These are phyloP conservation scores for Cryptophagus acutangulus DNA, from an alignment of 2,888 invertebrate species.

Conservation along the genomic window DNA sequence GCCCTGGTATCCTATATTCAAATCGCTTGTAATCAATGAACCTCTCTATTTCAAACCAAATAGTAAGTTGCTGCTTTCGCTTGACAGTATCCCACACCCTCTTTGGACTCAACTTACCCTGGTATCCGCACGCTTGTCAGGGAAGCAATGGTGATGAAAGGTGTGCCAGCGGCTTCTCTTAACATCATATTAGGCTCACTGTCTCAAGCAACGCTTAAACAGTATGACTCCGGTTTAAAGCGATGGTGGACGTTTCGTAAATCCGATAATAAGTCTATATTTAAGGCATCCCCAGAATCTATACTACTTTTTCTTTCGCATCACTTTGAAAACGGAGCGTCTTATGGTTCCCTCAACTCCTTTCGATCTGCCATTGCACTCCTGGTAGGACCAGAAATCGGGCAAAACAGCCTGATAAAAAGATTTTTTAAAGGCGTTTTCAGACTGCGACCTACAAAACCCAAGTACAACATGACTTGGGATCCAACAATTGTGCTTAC, in stretches of 20 bases:
- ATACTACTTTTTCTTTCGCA: background rate
- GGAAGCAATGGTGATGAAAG: conserved; percentile 5
- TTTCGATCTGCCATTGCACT: background rate
- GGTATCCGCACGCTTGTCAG: conserved; percentile 11
- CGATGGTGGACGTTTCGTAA: conserved; percentile 1
- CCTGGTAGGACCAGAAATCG: background rate
- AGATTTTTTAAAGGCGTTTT: conserved; percentile 6
- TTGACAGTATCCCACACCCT: conserved; percentile 4
- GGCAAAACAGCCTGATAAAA: background rate
- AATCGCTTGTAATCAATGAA: conserved; percentile 4
- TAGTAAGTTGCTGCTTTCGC: background rate
- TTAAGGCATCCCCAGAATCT: too few relatives aligned
- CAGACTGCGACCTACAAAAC: background rate
- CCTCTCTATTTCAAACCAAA: background rate
- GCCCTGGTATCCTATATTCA: conserved; percentile 17
- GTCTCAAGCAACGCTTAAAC: background rate
- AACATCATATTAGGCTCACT: conserved; percentile 1
- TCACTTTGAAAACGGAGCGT: background rate
- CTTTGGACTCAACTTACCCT: conserved; percentile 12
- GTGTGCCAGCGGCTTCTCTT: background rate
- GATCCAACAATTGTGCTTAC: conserved; percentile 1
- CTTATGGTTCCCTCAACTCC: conserved; percentile 1
- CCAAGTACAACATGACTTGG: conserved; percentile 1
- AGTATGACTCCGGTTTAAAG: background rate
- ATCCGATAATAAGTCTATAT: too few relatives aligned